Evolutionary conservation across 2,888 invertebrate species (phyloP).

Genomic region (Zootermopsis nevadensis): DNA sequence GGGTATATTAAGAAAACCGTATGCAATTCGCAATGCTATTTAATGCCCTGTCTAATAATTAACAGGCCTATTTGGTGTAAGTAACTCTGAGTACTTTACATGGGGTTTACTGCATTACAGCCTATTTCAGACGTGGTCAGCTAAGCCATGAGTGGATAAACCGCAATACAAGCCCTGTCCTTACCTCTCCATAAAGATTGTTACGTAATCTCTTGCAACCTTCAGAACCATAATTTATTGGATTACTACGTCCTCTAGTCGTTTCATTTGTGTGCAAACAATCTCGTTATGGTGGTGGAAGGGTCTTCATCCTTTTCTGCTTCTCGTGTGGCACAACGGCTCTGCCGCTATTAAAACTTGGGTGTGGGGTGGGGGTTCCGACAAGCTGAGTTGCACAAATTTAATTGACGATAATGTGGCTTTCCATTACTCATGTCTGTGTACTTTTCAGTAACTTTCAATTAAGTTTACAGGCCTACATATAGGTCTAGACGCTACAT

Average conservation of each 20-base stretch:
- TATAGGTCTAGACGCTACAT: too few relatives aligned
- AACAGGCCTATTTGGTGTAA: neutral
- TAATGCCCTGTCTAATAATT: neutral
- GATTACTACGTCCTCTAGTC: constrained; percentile 1
- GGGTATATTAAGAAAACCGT: too few relatives aligned
- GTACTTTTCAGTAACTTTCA: neutral
- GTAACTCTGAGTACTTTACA: neutral
- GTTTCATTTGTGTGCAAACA: constrained; percentile 3
- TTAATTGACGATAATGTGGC: neutral
- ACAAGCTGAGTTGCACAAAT: neutral
- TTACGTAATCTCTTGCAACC: neutral
- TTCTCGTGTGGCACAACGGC: neutral
- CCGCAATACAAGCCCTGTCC: neutral
- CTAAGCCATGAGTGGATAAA: neutral
- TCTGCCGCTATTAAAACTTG: neutral
- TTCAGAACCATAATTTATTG: neutral
- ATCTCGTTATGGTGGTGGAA: neutral
- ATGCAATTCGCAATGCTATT: too few relatives aligned
- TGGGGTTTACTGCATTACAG: neutral
- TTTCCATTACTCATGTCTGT: neutral
- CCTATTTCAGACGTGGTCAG: neutral
- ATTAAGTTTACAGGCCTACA: neutral
- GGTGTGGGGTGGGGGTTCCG: neutral
- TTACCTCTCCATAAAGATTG: neutral
- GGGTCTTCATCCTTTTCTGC: neutral